Base-by-base conservation (phyloP, 2,797 vertebrate genomes). In the Brachymystax lenok region DNA sequence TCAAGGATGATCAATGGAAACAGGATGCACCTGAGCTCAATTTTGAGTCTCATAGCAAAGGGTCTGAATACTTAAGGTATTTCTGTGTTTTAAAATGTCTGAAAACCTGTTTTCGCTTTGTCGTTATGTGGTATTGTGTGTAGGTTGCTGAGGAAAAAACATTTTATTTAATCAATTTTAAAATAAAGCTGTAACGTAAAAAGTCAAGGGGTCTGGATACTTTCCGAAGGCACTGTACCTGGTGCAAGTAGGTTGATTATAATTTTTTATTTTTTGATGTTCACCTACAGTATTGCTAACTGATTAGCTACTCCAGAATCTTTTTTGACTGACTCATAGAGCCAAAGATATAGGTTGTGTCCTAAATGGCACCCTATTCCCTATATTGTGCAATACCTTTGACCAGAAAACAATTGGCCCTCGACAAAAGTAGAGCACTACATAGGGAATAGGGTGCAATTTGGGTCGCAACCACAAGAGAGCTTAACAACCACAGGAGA, bases 281-380 rank as follows among this genome's bases (percentile, higher is more conserved):
- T 89, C 73, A 87, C 85, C 84, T 88, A 81, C 93, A 95, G 94
- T 95, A 93, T 95, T 95, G 88, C 73, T 87, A 80, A 89, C 78
- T 54, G 74, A 80, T 77, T 82, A 83, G 82, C 79, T 79, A 77
- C 83, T 89, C 77, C 74, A 83, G 76, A 88, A 79, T 85, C 28
- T 3, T 88, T 46, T 46, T 46, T 46, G 40, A 91, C 89, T 88
- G 83, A 91, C 88, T 90, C 73, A 79, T 88, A 90, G 89, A 92
- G 94, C 94, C 94, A 94, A 95, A 95, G 93, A 94, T 82, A 56
- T 87, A 84, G 21, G 59, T 0, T 63, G 59, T 24, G 3, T 24
- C 16, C 59, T 10, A 63, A 63, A 63, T 63, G 59, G 21, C 21
- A 63, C 59, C 17, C 10, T 63, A 27, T 63, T 63, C 59, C 21